These are phyloP conservation scores for Engraulis encrasicolus DNA, from an alignment of 2,113 vertebrate species.

Conservation along the genomic window DNA sequence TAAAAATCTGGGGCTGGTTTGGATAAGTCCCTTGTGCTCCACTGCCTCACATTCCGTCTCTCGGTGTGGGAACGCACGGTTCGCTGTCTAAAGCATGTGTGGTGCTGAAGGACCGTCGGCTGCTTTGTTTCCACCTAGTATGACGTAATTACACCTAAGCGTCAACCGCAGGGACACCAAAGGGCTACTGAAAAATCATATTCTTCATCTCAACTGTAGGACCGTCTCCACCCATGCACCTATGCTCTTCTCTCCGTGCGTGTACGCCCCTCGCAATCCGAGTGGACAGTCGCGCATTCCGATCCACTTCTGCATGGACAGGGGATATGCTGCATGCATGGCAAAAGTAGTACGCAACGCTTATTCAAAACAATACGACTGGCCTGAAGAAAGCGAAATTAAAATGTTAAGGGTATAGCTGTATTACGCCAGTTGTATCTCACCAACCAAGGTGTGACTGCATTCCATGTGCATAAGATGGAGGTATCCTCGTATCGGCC, in stretches of 20 bases:
- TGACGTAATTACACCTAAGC: constrained; percentile 58
- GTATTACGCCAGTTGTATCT: background rate
- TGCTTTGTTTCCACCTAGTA: constrained; percentile 59
- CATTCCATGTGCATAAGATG: background rate
- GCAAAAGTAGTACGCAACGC: constrained; percentile 5
- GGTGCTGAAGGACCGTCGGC: constrained; percentile 32
- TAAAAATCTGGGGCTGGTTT: constrained; percentile 1
- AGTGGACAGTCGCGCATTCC: background rate
- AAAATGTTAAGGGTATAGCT: background rate
- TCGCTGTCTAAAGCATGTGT: constrained; percentile 34
- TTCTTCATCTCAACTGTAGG: background rate
- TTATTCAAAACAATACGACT: background rate
- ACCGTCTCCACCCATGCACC: background rate
- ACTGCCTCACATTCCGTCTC: constrained; percentile 21
- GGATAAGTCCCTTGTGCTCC: constrained; percentile 12
- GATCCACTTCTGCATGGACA: background rate
- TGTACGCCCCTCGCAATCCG: background rate
- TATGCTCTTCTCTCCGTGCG: background rate
- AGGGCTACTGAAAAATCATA: background rate
- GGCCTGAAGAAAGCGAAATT: background rate
- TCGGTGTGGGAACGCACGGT: constrained; percentile 20
- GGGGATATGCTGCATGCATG: background rate
- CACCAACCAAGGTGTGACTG: background rate
- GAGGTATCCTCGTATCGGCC: background rate
- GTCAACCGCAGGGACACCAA: constrained; percentile 20